Base-by-base conservation (phyloP, 2,888 invertebrate genomes). In the Buathra laborator region DNA sequence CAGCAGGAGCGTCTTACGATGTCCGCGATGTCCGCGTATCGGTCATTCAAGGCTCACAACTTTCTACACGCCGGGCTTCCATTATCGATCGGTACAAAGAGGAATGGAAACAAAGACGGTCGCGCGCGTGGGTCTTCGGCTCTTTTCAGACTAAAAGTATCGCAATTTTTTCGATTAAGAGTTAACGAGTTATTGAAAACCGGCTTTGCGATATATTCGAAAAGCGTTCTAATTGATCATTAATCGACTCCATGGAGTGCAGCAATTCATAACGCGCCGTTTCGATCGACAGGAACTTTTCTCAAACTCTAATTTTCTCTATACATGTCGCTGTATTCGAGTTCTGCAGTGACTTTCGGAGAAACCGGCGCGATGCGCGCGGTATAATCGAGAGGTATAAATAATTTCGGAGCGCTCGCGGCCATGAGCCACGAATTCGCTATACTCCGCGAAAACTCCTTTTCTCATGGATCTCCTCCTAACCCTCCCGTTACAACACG, bases 321-420 rank as follows among this genome's bases (percentile, higher is more conserved):
- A 14, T 9, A 24, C 24, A 3, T 24, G 24, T 24, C 24, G 2
- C 24, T 24, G 3, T 32, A 14, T 62, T n/a, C 62, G 32, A 29
- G 62, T 29, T 62, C 62, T 14, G 62, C 29, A 7, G 46, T 81
- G 71, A 24, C 72, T 72, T 62, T 19, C 74, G 79, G 85, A 46
- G 83, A 79, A 86, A 83, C 83, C 84, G 37, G 80, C 86, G 77
- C 32, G 48, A 48, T 48, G 48, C 80, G 71, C 81, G 81, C 90
- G 89, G 89, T 90, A 90, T 92, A 92, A 92, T 92, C 91, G 91
- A 92, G 90, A 89, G 89, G 89, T 92, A 92, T 92, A 91, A 92
- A 92, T 92, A 92, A 92, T 92, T 92, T 90, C 89, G 89, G 86
- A 89, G 87, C 89, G 89, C 81, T 77, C 62, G 72, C 87, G 89